A percentile compares a stretch with the other conserved stretches of the same genome.
Conservation (phyloP, 2,888 invertebrate genomes). For the Drosophila yooni region DNA sequence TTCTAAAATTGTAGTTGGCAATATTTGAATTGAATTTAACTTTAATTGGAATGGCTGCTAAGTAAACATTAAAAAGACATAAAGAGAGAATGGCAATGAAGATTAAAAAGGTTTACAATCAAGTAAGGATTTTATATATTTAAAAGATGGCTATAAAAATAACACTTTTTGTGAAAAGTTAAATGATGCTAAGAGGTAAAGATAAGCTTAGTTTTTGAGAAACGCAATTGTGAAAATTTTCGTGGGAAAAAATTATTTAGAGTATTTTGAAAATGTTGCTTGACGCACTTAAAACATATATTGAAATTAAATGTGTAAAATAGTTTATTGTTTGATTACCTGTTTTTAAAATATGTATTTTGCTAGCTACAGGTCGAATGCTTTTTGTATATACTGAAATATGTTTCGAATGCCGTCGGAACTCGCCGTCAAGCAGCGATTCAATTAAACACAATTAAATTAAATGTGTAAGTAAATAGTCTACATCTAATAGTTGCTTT, state of each 20-base stretch:
- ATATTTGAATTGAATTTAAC: not conserved
- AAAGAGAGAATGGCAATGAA: not conserved
- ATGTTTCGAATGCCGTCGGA: not conserved
- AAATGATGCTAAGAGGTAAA: not conserved
- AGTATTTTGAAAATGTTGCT: not conserved
- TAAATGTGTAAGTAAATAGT: not conserved
- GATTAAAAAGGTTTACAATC: not conserved
- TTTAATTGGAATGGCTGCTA: conserved; percentile 14
- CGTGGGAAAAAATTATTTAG: not conserved
- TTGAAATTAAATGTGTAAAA: not conserved
- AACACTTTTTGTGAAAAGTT: not conserved
- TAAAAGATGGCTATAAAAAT: not conserved
- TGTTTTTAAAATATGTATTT: not conserved
- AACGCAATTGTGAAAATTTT: not conserved
- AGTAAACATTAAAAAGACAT: not conserved
- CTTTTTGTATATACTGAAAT: not conserved
- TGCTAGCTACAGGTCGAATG: not conserved
- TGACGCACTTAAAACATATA: not conserved
- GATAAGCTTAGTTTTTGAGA: not conserved
- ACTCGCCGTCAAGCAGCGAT: not conserved
- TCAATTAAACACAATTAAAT: not conserved
- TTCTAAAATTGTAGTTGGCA: not conserved
- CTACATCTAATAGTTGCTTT: no score
- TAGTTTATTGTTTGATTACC: not conserved
- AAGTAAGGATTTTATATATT: not conserved